Percentiles rank a stretch among this genome's conserved stretches.
Evolutionary conservation across 2,797 vertebrate genomes (phyloP).

Genomic region (Rachycentron canadum): DNA sequence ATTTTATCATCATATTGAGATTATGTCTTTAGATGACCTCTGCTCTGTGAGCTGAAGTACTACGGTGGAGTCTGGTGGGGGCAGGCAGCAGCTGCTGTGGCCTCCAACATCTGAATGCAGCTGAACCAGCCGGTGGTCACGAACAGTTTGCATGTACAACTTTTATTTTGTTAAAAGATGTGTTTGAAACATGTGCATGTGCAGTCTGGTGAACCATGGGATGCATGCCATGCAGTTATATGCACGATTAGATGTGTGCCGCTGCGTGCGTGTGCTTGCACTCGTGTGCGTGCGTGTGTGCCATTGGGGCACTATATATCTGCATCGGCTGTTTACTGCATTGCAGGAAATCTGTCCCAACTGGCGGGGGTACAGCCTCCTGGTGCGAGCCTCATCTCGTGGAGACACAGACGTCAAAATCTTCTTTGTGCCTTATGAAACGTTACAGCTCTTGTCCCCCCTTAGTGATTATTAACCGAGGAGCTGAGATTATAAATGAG

Average conservation of each 20-base stretch:
- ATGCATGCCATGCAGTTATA: constrained; percentile 10
- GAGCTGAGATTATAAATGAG: constrained; percentile 58
- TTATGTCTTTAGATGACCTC: constrained; percentile 19
- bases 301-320: constrained; percentile 53
- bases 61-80: background rate
- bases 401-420: constrained; percentile 48
- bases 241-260: constrained; percentile 25
- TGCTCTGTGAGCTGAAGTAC: constrained; percentile 18
- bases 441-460: constrained; percentile 39
- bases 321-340: constrained; percentile 81
- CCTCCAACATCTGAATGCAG: constrained; percentile 25
- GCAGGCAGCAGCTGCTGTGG: background rate
- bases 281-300: constrained; percentile 32
- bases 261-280: constrained; percentile 28
- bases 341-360: constrained; percentile 78
- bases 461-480: constrained; percentile 56
- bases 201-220: background rate
- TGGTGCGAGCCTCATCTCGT: constrained; percentile 31
- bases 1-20: background rate
- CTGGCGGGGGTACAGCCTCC: constrained; percentile 46
- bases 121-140: background rate
- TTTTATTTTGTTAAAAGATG: constrained; percentile 18
- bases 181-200: background rate
- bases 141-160: constrained; percentile 8
- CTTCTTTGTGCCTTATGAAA: constrained; percentile 47